Conservation (phyloP, 2,888 invertebrate species). For the Lasioglossum figueresi region DNA sequence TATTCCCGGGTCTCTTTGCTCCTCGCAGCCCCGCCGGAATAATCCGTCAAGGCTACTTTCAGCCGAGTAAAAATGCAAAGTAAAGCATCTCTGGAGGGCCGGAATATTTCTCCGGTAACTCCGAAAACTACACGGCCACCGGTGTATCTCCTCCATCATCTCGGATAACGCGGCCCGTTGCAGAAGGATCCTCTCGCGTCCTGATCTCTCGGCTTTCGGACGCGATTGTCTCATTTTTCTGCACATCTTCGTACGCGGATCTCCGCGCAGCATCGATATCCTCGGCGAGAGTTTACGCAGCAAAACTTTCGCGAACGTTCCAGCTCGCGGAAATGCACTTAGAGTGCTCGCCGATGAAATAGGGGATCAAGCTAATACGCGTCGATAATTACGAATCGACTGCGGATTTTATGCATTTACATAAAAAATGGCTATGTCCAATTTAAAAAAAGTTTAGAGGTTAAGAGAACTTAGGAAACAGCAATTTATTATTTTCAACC, state of each 20-base stretch:
- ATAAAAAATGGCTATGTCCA: too few species aligned
- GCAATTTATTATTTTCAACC: too few species aligned
- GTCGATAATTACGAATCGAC: too few species aligned
- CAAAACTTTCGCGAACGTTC: background rate
- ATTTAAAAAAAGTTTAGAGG: too few species aligned
- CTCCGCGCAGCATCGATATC: background rate
- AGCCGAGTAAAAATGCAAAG: conserved; percentile 46
- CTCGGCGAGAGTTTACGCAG: background rate
- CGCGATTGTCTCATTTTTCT: background rate
- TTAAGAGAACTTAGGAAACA: too few species aligned
- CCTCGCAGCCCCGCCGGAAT: conserved; percentile 38
- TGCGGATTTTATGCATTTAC: too few species aligned
- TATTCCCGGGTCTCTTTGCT: conserved; percentile 27
- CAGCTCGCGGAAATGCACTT: background rate
- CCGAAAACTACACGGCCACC: conserved; percentile 22
- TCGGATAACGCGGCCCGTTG: background rate
- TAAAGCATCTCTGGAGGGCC: conserved; percentile 47
- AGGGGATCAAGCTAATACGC: too few species aligned
- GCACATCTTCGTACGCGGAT: background rate
- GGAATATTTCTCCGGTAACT: conserved; percentile 41
- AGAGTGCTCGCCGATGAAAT: too few species aligned
- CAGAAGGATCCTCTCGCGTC: background rate
- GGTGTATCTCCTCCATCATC: conserved; percentile 20
- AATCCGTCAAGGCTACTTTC: conserved; percentile 50
- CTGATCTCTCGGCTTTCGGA: background rate